Conservation (phyloP, 2,888 invertebrate species). For the Taphrorychus bicolor region DNA sequence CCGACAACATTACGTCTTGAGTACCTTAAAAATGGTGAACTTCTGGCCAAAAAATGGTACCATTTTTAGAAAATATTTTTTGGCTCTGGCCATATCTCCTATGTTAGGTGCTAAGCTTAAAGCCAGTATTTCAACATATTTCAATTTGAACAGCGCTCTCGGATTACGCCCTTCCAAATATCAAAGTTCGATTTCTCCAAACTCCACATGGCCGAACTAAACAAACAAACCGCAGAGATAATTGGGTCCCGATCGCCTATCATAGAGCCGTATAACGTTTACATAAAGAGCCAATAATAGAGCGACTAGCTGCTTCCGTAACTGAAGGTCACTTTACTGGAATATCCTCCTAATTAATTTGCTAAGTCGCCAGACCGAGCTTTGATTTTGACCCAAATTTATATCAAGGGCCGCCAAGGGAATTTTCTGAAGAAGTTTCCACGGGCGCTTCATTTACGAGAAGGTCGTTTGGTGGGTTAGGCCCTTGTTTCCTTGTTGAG, state of each 20-base stretch:
- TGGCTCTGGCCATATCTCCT: too few species aligned
- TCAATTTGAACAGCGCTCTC: too few species aligned
- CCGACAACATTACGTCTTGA: too few species aligned
- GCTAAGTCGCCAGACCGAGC: conserved; percentile 9
- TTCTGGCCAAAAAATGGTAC: too few species aligned
- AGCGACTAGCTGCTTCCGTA: background rate
- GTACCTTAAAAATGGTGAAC: too few species aligned
- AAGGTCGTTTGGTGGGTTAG: background rate
- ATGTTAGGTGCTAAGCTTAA: too few species aligned
- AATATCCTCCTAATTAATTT: conserved; percentile 20
- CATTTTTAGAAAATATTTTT: too few species aligned
- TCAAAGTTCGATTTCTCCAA: too few species aligned
- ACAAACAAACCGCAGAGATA: background rate
- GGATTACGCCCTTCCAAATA: too few species aligned
- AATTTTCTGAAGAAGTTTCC: background rate
- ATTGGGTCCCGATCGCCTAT: background rate
- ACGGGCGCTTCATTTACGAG: background rate
- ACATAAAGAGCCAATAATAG: background rate
- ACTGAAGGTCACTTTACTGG: background rate
- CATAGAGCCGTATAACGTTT: background rate
- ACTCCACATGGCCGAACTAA: too few species aligned
- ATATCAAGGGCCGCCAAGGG: background rate
- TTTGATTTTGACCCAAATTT: conserved; percentile 30
- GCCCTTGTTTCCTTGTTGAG: background rate
- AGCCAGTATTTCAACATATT: too few species aligned